phyloP scores from a whole-genome alignment of 2,888 invertebrate species.

The Catocala nupta region DNA sequence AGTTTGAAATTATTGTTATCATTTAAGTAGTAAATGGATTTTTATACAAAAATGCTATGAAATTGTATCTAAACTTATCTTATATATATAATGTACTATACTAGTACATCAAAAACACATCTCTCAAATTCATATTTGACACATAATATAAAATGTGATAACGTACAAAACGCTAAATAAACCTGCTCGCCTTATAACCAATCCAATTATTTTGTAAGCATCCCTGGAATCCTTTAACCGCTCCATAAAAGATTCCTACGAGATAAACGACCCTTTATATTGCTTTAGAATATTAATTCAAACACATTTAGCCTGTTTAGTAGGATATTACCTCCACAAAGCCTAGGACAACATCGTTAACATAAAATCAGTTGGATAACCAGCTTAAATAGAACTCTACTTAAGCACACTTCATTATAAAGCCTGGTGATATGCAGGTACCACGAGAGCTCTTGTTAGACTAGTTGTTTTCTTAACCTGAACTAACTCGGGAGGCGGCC shows the following conservation, averaged over 20 bases:
- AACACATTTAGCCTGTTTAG: conserved; percentile 36
- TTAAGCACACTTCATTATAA: conserved; percentile 10
- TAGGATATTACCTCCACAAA: conserved; percentile 49
- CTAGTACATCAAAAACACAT: no score
- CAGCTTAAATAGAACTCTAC: conserved; percentile 33
- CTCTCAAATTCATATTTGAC: no score
- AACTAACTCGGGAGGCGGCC: conserved; percentile 44
- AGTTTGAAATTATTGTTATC: no score
- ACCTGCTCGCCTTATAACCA: no score
- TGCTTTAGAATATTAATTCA: conserved; percentile 38
- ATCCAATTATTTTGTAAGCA: no score
- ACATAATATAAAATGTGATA: no score
- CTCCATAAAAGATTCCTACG: not conserved
- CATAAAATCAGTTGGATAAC: conserved; percentile 51
- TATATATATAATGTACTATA: no score
- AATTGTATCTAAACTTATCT: no score
- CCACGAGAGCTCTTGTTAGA: conserved; percentile 29
- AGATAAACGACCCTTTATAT: not conserved
- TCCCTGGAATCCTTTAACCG: no score
- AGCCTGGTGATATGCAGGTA: not conserved
- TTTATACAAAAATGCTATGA: no score
- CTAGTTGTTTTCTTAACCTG: conserved; percentile 54
- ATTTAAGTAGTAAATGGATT: no score
- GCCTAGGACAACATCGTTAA: conserved; percentile 53
- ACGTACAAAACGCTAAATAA: no score